Conservation (phyloP, 2,113 vertebrate species). For the Notiomystis cincta region DNA sequence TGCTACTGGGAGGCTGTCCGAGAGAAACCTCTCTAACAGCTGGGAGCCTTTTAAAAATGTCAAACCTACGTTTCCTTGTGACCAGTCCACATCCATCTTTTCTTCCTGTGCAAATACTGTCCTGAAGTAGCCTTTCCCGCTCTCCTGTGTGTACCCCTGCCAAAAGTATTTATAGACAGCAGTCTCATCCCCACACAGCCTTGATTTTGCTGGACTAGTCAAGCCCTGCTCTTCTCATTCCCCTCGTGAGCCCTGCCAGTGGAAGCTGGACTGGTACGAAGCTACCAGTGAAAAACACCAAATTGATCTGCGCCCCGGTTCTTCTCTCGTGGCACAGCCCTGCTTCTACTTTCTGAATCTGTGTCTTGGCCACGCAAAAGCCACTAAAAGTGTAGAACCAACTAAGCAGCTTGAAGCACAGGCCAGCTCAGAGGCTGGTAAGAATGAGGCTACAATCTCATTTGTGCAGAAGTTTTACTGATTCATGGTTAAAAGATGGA, state of each 20-base stretch:
- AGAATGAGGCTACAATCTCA: background rate
- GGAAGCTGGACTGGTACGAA: background rate
- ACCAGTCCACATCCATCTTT: background rate
- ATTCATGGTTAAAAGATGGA: background rate
- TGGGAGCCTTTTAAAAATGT: background rate
- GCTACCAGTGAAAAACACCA: background rate
- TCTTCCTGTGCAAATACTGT: background rate
- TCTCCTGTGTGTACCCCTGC: background rate
- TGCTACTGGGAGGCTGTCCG: background rate
- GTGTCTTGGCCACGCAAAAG: background rate
- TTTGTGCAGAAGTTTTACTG: background rate
- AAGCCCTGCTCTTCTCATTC: background rate
- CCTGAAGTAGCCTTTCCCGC: background rate
- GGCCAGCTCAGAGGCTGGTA: background rate
- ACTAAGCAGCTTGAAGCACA: background rate
- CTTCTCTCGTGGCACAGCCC: background rate
- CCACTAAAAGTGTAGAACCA: background rate
- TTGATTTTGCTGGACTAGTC: constrained; percentile 3
- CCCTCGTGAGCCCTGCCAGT: accelerated
- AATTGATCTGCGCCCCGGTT: background rate
- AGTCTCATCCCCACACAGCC: background rate
- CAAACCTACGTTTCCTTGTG: background rate
- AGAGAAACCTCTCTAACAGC: background rate
- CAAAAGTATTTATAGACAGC: constrained; percentile 38
- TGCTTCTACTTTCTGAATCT: background rate